Conservation (phyloP, 2,797 vertebrate species). For the Hafferia zeledoni region DNA sequence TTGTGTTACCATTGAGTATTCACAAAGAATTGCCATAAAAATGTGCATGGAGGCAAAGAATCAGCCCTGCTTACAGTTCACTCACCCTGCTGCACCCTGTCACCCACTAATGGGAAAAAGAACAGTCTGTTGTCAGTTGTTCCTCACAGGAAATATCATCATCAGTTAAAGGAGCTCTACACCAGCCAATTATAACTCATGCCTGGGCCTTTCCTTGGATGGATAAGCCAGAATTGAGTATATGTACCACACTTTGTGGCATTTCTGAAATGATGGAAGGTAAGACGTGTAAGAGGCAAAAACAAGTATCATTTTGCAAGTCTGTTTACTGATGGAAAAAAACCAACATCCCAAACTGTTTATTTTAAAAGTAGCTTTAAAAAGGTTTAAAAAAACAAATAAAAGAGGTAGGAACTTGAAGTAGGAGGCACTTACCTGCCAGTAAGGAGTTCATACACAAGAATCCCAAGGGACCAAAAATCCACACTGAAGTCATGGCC, state of each 20-base stretch:
- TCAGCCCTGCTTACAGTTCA: background rate
- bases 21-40: background rate
- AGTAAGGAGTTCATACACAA: conserved; percentile 92
- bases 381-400: background rate
- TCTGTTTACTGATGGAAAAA: background rate
- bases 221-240: background rate
- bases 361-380: background rate
- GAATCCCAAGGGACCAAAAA: conserved; percentile 94
- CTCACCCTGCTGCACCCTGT: background rate
- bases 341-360: background rate
- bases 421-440: conserved; percentile 83
- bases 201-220: background rate
- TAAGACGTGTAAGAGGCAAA: background rate
- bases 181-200: accelerated
- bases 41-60: background rate
- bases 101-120: background rate
- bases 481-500: conserved; percentile 94
- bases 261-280: background rate
- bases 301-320: background rate
- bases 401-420: background rate
- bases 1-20: background rate
- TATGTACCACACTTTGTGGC: no score
- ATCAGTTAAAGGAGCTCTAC: background rate
- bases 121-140: background rate
- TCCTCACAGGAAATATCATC: background rate